Evolutionary conservation across 2,113 vertebrate genomes (phyloP), one percentile per base, ranked within the genome.

Genomic region (Mustela lutreola): DNA sequence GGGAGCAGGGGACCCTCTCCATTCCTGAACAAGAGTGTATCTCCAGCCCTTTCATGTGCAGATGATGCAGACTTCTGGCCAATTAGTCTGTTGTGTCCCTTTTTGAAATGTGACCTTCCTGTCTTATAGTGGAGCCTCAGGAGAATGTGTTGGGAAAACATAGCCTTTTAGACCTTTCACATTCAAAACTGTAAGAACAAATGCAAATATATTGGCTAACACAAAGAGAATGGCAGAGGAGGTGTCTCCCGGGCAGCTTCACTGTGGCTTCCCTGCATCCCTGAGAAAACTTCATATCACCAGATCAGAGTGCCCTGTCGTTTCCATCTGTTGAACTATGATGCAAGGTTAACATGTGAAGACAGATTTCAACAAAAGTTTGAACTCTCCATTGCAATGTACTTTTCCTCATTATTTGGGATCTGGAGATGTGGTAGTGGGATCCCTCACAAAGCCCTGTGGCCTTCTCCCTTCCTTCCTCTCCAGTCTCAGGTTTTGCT

Each of bases 181-280:
- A 78, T 58, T 62, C 14, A 50, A 94, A 93, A 73, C 10, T 31
- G 9, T 73, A 94, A 80, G 15, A 95, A 95, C 7, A 93, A 71
- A 53, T 26, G 26, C 33, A 94, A 94, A 73, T 70, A 89, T 5
- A 53, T 1, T 33, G 14, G 10, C 28, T 79, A 42, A 82, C 16
- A 70, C 45, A 78, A 39, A 53, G 4, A 56, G 24, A 15, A 87
- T 21, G 8, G 14, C 11, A 60, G 56, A 82, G 28, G 28, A 62
- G 22, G 50, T 19, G 7, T 39, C 16, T 45, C 15, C 9, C 21
- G 5, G 7, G 15, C 62, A 36, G 33, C 22, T 56, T 79, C 10
- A 5, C 31, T 83, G 53, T 56, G 50, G 10, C 12, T 60, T 53
- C 14, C 31, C 10, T 45, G 21, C 18, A 79, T n/a, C 39, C 22